These are phyloP conservation scores for Lophius piscatorius DNA, from an alignment of 2,113 vertebrate genomes.

Conservation along the genomic window DNA sequence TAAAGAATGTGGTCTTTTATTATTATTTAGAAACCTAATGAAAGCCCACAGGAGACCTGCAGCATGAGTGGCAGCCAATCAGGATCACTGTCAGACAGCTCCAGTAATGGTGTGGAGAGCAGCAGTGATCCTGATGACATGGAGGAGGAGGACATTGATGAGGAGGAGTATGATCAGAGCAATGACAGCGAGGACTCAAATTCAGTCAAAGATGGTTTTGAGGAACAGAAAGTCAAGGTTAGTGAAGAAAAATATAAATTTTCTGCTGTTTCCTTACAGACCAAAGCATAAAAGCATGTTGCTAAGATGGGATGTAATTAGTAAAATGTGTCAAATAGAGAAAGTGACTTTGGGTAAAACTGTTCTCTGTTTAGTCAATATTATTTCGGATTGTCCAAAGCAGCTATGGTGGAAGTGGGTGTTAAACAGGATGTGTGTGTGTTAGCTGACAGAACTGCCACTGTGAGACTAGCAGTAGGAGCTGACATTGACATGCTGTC, in stretches of 20 bases:
- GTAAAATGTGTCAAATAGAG: neutral
- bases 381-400: constrained; percentile 44
- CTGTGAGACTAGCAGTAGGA: constrained; percentile 42
- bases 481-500: constrained; percentile 61
- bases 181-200: constrained; percentile 90
- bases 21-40: constrained; percentile 81
- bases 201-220: constrained; percentile 83
- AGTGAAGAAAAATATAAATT: neutral
- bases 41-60: constrained; percentile 86
- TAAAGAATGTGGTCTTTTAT: constrained; percentile 15
- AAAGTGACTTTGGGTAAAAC: neutral
- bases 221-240: constrained; percentile 85
- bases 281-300: neutral
- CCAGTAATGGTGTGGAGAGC: constrained; percentile 86
- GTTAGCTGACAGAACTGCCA: constrained; percentile 59
- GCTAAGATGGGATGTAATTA: neutral
- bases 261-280: neutral
- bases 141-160: constrained; percentile 84
- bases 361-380: constrained; percentile 20
- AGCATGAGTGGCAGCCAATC: constrained; percentile 92
- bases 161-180: constrained; percentile 84
- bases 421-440: constrained; percentile 45
- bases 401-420: constrained; percentile 46
- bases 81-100: constrained; percentile 89
- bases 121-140: constrained; percentile 91